Evolutionary conservation across 2,797 vertebrate genomes (phyloP), one percentile per base, ranked within the genome.

Genomic region (Luscinia luscinia): DNA sequence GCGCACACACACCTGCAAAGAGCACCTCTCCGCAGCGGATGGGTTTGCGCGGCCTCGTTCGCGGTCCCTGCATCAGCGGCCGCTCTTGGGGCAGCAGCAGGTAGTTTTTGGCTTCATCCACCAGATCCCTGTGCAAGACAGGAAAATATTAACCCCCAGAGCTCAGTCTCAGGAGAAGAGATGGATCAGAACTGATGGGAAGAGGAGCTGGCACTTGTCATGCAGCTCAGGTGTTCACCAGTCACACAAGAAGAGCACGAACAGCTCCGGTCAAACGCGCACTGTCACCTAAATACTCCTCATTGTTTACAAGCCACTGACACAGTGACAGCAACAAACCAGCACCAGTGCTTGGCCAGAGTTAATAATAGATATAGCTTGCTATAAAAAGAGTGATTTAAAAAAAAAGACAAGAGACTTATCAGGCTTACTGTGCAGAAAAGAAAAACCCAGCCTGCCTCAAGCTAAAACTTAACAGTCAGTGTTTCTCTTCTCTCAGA

Each of bases 51-150:
- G 99, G 99, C 40, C 99, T 98, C 5, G 99, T 99, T 80, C 99
- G 98, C 19, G 99, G 99, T 55, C 99, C 99, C 73, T 99, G 99
- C 99, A 99, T 99, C 84, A 99, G 97, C 0, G 99, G 99, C 73
- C 99, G 98, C 93, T 99, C 99, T 96, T 99, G 99, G 34, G 99
- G 99, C 92, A 99, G 97, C 23, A 99, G 98, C 90, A 99, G 98
- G 96, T 99, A 99, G 95, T 99, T 99, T 97, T 99, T 99, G 19
- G 99, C 99, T 96, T 99, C 99, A 95, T 99, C 99, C 36, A 99
- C 99, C 80, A 99, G 97, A 97, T 99, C 99, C 97, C 99, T 99
- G 95, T 32, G 82, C 49, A 73, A 78, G 78, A 95, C 54, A 84
- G 67, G 80, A 93, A 94, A 91, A 52, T 13, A 57, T 93, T 84